Conservation (phyloP, 2,888 invertebrate genomes). For the Rhagonycha lutea region DNA sequence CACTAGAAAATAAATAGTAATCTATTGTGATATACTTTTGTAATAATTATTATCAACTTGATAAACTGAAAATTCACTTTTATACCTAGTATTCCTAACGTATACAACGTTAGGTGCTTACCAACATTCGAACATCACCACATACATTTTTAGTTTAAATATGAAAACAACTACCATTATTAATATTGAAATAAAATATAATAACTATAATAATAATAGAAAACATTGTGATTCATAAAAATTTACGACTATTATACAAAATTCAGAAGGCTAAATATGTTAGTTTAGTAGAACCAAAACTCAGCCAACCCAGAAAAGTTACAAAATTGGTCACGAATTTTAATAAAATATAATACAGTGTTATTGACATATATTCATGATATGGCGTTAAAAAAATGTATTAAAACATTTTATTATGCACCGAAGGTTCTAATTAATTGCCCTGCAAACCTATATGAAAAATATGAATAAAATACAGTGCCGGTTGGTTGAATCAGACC, state of each 20-base stretch:
- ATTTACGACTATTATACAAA: not conserved
- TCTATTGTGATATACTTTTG: not conserved
- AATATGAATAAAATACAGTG: not conserved
- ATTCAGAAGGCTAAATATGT: not conserved
- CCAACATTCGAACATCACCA: not conserved
- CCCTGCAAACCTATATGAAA: slow-evolving; percentile 15
- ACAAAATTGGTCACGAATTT: not conserved
- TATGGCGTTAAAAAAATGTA: not conserved
- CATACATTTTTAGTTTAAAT: not conserved
- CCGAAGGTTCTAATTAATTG: slow-evolving; percentile 13
- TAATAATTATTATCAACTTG: not conserved
- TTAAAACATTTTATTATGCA: not conserved
- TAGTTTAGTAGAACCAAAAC: not conserved
- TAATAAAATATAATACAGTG: not conserved
- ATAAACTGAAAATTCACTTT: not conserved
- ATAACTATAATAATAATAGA: too few species aligned
- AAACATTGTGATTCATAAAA: not conserved
- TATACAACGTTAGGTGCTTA: not conserved
- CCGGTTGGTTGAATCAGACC: slow-evolving; percentile 6
- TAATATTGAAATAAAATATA: not conserved
- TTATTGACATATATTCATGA: not conserved
- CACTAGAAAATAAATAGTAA: not conserved
- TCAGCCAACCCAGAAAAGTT: not conserved
- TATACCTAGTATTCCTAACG: too few species aligned
- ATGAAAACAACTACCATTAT: not conserved